Evolutionary conservation across 2,113 vertebrate species (phyloP).

Genomic region (Oncorhynchus nerka): DNA sequence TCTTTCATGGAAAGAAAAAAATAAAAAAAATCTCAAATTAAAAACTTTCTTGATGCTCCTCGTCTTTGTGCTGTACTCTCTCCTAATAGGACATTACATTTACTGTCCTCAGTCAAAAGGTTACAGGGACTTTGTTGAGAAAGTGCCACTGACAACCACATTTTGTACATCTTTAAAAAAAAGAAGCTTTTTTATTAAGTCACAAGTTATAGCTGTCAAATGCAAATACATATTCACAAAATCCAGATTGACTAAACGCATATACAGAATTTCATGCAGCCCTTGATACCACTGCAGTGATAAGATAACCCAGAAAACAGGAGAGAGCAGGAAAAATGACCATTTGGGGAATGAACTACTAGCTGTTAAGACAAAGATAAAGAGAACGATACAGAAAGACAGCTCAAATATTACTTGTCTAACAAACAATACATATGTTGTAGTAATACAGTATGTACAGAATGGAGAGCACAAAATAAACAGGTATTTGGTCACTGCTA

Average conservation of each 20-base stretch:
- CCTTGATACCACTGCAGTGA: slow-evolving; percentile 33
- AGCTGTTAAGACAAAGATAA: slow-evolving; percentile 4
- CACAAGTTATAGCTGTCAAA: slow-evolving; percentile 52
- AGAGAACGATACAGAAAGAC: slow-evolving; percentile 5
- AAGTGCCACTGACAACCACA: slow-evolving; percentile 9
- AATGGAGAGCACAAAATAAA: slow-evolving; percentile 5
- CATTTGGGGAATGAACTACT: slow-evolving; percentile 20
- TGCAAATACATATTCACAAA: slow-evolving; percentile 44
- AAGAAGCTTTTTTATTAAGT: slow-evolving; percentile 70
- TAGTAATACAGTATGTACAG: slow-evolving; percentile 54
- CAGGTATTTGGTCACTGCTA: slow-evolving; percentile 11
- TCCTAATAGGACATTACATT: background rate
- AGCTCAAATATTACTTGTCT: background rate
- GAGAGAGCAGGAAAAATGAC: background rate
- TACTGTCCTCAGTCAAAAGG: background rate
- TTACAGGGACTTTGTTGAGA: background rate
- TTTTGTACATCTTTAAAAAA: slow-evolving; percentile 40
- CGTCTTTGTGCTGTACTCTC: background rate
- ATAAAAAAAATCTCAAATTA: slow-evolving; percentile 54
- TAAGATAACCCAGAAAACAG: slow-evolving; percentile 22
- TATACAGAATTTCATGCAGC: slow-evolving; percentile 47
- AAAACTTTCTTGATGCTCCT: background rate
- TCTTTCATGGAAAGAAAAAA: slow-evolving; percentile 71
- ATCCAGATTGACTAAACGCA: slow-evolving; percentile 58
- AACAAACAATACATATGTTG: slow-evolving; percentile 24